Evolutionary conservation across 1,140 invertebrate species (phyloP), one percentile per base, ranked within the genome.

Genomic region (Drosophila kurseongensis): DNA sequence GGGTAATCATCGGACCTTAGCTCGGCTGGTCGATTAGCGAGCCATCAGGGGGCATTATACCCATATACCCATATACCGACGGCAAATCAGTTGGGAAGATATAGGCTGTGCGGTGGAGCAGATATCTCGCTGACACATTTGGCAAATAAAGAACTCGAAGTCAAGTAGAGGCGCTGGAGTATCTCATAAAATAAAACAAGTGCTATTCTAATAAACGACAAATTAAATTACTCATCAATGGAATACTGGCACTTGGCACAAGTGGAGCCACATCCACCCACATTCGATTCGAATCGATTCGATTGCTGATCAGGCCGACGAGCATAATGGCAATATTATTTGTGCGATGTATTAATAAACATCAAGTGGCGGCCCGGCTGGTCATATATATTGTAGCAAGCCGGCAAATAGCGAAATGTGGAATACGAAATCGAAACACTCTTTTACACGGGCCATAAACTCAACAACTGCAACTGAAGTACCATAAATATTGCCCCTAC

Each of bases 141-240:
- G 50, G 72, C 67, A 83, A 65, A 89, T 89, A 84, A 90, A 90
- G 69, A 89, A 90, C 84, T 89, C 71, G 75, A 89, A 84, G 55
- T 90, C 88, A 90, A 90, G 88, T 91, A 88, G 74, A 88, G 73
- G 63, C 66, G 65, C 76, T 90, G 59, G 86, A 90, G 88, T 90
- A 90, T 88, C 69, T 90, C 88, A 90, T 91, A 91, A 91, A 91
- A 90, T 77, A 76, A 73, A 78, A 71, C 68, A 32, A 90, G 88
- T 91, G 88, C 82, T 88, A 75, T 83, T 83, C 88, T 82, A 90
- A 90, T 90, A 90, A 90, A 78, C 88, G 68, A 78, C 88, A 90
- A 91, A 90, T 91, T 81, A 76, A 90, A 90, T 91, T 91, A 90
- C 77, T 84, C 88, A 86, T 84, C 78, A 78, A 42, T 29, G 50